Evolutionary conservation across 2,888 invertebrate species (phyloP).

Genomic region (Zygothrica quintamaculata): DNA sequence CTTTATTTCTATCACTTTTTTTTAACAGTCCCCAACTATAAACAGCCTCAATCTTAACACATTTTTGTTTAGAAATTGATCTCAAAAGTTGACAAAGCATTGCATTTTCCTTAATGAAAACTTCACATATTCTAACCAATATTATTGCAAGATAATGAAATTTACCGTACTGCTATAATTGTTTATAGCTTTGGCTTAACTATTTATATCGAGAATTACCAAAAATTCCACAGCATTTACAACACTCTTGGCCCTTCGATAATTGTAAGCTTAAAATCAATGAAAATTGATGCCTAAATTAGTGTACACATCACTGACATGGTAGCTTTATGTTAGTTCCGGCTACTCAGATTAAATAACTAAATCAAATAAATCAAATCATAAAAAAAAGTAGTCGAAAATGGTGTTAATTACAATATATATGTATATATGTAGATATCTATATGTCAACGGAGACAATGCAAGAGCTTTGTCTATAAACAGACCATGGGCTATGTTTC

Average conservation of each 20-base stretch:
- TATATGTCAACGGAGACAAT: slow-evolving; percentile 45
- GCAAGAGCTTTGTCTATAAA: slow-evolving; percentile 60
- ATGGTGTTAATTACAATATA: slow-evolving; percentile 62
- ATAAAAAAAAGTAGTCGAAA: slow-evolving; percentile 47
- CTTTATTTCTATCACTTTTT: too few species aligned
- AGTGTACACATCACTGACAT: slow-evolving; percentile 10
- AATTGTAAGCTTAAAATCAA: slow-evolving; percentile 25
- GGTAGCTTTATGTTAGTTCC: slow-evolving; percentile 63
- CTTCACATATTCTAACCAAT: background rate
- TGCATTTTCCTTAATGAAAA: too few species aligned
- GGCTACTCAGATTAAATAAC: slow-evolving; percentile 71
- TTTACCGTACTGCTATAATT: background rate
- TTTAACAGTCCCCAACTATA: too few species aligned
- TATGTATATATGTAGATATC: slow-evolving; percentile 44
- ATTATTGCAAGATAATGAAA: slow-evolving; percentile 1
- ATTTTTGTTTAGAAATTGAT: too few species aligned
- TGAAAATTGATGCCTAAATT: slow-evolving; percentile 24
- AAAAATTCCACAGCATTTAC: slow-evolving; percentile 56
- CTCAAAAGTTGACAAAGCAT: too few species aligned
- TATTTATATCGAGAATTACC: slow-evolving; percentile 26
- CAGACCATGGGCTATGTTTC: slow-evolving; percentile 63
- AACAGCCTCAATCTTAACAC: too few species aligned
- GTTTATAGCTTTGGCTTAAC: slow-evolving; percentile 18
- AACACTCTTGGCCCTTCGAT: slow-evolving; percentile 19
- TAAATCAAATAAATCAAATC: slow-evolving; percentile 67